phyloP scores from a whole-genome alignment of 2,113 vertebrate species.

The Canis aureus region DNA sequence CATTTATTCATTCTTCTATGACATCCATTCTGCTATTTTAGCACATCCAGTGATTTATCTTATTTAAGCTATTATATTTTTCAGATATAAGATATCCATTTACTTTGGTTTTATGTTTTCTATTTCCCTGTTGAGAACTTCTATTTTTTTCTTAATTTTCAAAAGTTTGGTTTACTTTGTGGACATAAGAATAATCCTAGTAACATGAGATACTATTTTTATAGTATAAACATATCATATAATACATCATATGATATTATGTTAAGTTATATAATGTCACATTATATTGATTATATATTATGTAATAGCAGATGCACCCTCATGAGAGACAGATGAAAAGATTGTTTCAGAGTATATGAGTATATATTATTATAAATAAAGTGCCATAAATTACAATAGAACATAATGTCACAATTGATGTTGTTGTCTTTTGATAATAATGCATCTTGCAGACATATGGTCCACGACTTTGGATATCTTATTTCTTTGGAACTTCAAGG shows the following conservation, averaged over 20 bases:
- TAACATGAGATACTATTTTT: not conserved
- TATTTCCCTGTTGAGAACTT: not conserved
- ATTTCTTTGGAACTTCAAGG: not conserved
- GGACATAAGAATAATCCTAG: not conserved
- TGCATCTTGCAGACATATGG: not conserved
- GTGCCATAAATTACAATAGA: not conserved
- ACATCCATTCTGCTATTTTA: not conserved
- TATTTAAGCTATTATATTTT: not conserved
- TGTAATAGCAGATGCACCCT: not conserved
- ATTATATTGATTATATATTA: not conserved
- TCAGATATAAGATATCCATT: not conserved
- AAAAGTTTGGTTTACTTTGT: not conserved
- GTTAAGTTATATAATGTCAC: not conserved
- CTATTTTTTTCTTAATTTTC: not conserved
- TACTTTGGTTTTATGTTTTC: not conserved
- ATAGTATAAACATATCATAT: not conserved
- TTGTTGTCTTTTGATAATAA: not conserved
- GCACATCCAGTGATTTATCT: not conserved
- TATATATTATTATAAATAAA: not conserved
- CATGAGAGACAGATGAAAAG: not conserved
- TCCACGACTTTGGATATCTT: not conserved
- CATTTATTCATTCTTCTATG: not conserved
- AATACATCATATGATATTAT: not conserved
- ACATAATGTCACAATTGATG: not conserved
- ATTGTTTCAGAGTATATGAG: not conserved